Evolutionary conservation across 37 sponge, comb jelly and placozoan species (phyloP).

Genomic region (Petrosia ficiformis): DNA sequence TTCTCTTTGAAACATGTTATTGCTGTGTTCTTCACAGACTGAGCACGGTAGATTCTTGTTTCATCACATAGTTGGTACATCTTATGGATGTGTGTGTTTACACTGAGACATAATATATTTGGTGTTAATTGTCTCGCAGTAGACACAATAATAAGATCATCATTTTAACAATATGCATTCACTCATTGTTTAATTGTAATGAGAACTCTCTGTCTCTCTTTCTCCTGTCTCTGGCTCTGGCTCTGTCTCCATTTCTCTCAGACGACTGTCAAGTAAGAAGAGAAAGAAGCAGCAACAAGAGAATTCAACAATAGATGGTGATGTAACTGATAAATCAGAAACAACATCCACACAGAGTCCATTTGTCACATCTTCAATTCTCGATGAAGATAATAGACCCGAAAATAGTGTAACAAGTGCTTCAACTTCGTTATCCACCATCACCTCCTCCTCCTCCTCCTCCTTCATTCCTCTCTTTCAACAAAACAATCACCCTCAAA

Average conservation of each 20-base stretch:
- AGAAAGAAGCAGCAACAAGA: constrained; percentile 12
- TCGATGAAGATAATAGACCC: not conserved
- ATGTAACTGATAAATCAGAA: not conserved
- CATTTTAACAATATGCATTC: too few relatives aligned
- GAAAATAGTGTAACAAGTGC: not conserved
- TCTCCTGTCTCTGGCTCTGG: not conserved
- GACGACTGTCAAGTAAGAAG: constrained; percentile 58
- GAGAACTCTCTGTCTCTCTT: not conserved
- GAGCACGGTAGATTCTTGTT: too few relatives aligned
- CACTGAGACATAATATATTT: too few relatives aligned
- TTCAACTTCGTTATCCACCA: not conserved
- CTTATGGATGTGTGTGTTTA: too few relatives aligned
- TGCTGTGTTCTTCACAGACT: too few relatives aligned
- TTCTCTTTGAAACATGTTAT: too few relatives aligned
- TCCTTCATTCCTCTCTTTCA: not conserved
- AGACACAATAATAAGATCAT: too few relatives aligned
- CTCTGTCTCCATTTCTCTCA: not conserved
- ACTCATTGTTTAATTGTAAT: constrained; percentile 1
- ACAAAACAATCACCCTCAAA: too few relatives aligned
- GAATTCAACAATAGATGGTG: not conserved
- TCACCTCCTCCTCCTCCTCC: not conserved
- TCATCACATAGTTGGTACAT: too few relatives aligned
- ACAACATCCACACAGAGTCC: not conserved
- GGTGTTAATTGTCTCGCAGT: too few relatives aligned
- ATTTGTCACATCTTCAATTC: not conserved